These are phyloP conservation scores for Symphodus melops DNA, from an alignment of 2,113 vertebrate genomes.

Conservation along the genomic window DNA sequence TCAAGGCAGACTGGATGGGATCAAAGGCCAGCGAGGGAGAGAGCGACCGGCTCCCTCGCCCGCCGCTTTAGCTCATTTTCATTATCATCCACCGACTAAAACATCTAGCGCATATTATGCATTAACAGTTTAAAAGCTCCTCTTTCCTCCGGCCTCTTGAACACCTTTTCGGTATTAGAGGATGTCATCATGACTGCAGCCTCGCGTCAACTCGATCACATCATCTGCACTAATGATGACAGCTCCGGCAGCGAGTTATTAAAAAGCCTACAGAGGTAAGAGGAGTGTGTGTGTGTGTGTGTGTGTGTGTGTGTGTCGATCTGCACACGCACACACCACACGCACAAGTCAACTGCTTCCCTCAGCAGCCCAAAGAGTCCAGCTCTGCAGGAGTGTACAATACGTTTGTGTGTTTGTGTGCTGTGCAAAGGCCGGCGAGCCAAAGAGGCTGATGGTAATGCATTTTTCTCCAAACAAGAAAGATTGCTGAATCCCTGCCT, in stretches of 20 bases:
- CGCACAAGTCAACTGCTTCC: constrained; percentile 47
- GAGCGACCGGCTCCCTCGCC: constrained; percentile 55
- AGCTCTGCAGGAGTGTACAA: constrained; percentile 9
- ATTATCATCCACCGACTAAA: constrained; percentile 75
- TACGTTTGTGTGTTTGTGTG: constrained; percentile 22
- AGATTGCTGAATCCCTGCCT: constrained; percentile 83
- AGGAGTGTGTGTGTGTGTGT: too few species aligned
- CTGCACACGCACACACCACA: not conserved
- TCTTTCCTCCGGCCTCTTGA: constrained; percentile 52
- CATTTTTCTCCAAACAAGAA: constrained; percentile 84
- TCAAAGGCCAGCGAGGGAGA: constrained; percentile 75
- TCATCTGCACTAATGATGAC: constrained; percentile 23
- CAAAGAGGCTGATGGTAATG: constrained; percentile 71
- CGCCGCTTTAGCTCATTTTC: constrained; percentile 75
- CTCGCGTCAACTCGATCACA: constrained; percentile 50
- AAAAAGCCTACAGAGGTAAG: not conserved
- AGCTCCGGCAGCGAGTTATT: not conserved
- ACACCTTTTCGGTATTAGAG: constrained; percentile 47
- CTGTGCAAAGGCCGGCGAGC: constrained; percentile 59
- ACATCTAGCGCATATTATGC: constrained; percentile 74
- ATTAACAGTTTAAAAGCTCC: constrained; percentile 80
- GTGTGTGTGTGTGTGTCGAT: not conserved
- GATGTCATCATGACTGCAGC: constrained; percentile 46
- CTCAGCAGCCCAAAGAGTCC: constrained; percentile 35
- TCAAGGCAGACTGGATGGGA: constrained; percentile 77